Evolutionary conservation across 2,797 vertebrate genomes (phyloP), one percentile per base, ranked within the genome.

Genomic region (Takifugu ocellatus): DNA sequence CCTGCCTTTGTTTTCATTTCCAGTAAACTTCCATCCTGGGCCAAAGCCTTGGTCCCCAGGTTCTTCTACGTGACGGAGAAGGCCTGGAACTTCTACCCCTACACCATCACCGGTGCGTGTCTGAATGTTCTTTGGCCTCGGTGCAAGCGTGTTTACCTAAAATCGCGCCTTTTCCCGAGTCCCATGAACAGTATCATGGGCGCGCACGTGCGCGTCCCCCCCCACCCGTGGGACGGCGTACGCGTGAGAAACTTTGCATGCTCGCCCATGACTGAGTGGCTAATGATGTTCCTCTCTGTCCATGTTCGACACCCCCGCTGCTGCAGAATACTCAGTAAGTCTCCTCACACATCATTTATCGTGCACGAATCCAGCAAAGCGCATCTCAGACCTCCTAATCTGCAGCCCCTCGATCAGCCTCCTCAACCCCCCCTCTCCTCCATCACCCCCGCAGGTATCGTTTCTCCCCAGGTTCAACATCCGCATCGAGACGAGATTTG

Each of bases 21-120:
- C 74, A 94, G 93, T 66, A 94, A 93, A 81, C 83, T 94, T 31
- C 93, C 93, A 0, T 65, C 83, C 44, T 94, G 93, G 93, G 81
- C 69, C 5, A 90, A 79, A 69, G 66, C 82, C 3, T 89, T 93
- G 61, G 87, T 91, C 31, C 93, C 92, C 1, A 86, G 88, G 59
- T 67, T 91, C 68, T 94, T 93, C 79, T 93, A 93, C 2, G 82
- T 94, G 80, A 93, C 90, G 15, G 93, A 94, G 74, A 94, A 88
- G 51, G 91, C 93, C 69, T 93, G 93, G 93, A 94, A 94, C 82
- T 93, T 92, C 78, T 93, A 94, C 70, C 93, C 93, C 0, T 91
- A 84, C 81, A 93, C 93, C 17, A 82, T 93, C 61, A 94, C 93
- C 83, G 92, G 88, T 86, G 50, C 50, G 50, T 69, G 36, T 14